Conservation (phyloP, 2,797 vertebrate genomes). For the Eulemur coronatus region DNA sequence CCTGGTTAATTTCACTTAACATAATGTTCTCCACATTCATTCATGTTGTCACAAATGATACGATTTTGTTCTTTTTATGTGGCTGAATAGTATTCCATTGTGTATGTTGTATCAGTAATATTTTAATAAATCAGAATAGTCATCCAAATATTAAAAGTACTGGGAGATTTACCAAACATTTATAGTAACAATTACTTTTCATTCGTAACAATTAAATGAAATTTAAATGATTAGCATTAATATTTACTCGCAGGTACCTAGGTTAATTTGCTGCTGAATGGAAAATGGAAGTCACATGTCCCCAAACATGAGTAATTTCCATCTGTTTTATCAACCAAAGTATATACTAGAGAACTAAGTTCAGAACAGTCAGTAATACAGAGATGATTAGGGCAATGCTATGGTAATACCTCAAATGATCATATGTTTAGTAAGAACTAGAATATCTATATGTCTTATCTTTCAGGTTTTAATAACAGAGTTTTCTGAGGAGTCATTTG, state of each 20-base stretch:
- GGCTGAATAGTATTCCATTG: neutral
- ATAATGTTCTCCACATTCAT: neutral
- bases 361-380: neutral
- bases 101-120: neutral
- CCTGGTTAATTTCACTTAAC: neutral
- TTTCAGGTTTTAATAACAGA: neutral
- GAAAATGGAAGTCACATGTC: neutral
- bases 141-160: neutral
- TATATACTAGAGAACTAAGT: neutral
- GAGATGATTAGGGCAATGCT: neutral
- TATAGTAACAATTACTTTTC: constrained; percentile 16
- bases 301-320: neutral
- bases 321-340: neutral
- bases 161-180: neutral
- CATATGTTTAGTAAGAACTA: neutral
- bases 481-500: neutral
- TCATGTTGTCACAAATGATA: neutral
- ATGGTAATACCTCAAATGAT: neutral
- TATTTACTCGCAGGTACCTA: neutral
- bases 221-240: neutral
- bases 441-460: neutral
- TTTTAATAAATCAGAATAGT: neutral
- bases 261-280: neutral
- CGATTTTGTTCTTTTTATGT: neutral
- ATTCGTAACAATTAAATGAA: neutral